A percentile compares a stretch with the other conserved stretches of the same genome.
phyloP scores from a whole-genome alignment of 2,888 invertebrate genomes.

The Folsomia candida region DNA sequence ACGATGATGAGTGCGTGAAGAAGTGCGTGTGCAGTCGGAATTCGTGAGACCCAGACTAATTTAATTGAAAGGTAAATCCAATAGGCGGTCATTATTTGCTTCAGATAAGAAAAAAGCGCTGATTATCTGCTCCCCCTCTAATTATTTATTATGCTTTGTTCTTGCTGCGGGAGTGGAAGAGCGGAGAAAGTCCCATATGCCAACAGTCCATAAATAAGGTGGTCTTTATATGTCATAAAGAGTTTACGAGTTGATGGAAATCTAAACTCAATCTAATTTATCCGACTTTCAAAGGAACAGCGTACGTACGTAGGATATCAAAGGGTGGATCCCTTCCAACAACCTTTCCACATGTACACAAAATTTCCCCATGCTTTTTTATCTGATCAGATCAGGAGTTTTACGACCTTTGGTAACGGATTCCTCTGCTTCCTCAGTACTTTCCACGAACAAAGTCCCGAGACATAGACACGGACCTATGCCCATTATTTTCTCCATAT shows the following conservation, averaged over 20 bases:
- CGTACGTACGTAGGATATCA: not conserved
- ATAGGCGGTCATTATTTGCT: not conserved
- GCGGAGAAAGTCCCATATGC: not conserved
- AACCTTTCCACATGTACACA: not conserved
- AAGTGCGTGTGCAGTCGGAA: no score
- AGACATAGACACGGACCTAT: no score
- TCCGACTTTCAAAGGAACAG: not conserved
- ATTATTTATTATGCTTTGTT: not conserved
- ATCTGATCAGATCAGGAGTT: not conserved
- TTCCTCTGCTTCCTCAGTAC: no score
- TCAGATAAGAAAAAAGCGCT: not conserved
- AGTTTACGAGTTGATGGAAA: slow-evolving; percentile 8
- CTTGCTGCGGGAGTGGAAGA: not conserved
- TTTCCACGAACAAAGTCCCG: no score
- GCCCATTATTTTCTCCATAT: no score
- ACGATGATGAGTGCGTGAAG: not conserved
- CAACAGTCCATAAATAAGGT: not conserved
- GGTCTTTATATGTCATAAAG: slow-evolving; percentile 11
- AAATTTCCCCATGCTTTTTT: not conserved
- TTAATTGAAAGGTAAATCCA: not conserved
- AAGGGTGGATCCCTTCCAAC: not conserved
- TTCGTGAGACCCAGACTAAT: not conserved
- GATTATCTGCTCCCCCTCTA: not conserved
- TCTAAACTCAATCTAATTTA: slow-evolving; percentile 17
- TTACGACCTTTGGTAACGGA: not conserved